Conservation (phyloP, 2,797 vertebrate species). For the Sebastes glaucus region DNA sequence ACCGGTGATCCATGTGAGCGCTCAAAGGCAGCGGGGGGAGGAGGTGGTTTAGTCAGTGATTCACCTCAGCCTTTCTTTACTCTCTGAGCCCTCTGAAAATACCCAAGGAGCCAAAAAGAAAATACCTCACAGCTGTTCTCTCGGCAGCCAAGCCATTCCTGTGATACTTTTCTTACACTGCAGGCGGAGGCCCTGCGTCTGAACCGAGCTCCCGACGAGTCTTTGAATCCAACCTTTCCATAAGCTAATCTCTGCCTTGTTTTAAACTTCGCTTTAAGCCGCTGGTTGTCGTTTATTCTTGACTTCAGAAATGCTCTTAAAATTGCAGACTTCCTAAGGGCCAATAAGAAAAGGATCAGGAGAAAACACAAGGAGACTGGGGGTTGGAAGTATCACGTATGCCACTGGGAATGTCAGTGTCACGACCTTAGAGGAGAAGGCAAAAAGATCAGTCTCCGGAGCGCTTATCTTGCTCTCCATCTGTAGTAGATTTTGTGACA, state of each 20-base stretch:
- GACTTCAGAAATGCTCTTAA: slow-evolving; percentile 42
- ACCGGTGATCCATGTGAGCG: slow-evolving; percentile 49
- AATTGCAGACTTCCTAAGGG: slow-evolving; percentile 22
- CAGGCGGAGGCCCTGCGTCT: slow-evolving; percentile 20
- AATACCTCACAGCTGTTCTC: slow-evolving; percentile 80
- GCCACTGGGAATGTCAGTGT: slow-evolving; percentile 83
- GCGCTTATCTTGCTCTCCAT: slow-evolving; percentile 81
- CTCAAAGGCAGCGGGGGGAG: slow-evolving; percentile 27
- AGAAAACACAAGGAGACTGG: slow-evolving; percentile 48
- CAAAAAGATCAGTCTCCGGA: slow-evolving; percentile 72
- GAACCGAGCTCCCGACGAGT: not conserved
- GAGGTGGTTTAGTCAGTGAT: slow-evolving; percentile 55
- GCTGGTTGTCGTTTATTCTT: not conserved
- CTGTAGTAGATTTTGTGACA: slow-evolving; percentile 82
- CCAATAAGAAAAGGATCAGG: slow-evolving; percentile 50
- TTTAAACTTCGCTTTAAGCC: slow-evolving; percentile 21
- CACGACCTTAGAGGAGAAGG: slow-evolving; percentile 78
- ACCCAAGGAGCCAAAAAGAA: slow-evolving; percentile 77
- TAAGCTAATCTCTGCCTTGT: slow-evolving; percentile 11
- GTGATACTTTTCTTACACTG: slow-evolving; percentile 42
- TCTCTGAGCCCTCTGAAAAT: slow-evolving; percentile 65
- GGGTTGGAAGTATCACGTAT: slow-evolving; percentile 73
- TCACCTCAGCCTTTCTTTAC: slow-evolving; percentile 70
- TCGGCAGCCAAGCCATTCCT: slow-evolving; percentile 61
- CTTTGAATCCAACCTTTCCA: slow-evolving; percentile 15